These are phyloP conservation scores for Amaurobius ferox DNA, from an alignment of 2,888 invertebrate genomes.

Conservation along the genomic window DNA sequence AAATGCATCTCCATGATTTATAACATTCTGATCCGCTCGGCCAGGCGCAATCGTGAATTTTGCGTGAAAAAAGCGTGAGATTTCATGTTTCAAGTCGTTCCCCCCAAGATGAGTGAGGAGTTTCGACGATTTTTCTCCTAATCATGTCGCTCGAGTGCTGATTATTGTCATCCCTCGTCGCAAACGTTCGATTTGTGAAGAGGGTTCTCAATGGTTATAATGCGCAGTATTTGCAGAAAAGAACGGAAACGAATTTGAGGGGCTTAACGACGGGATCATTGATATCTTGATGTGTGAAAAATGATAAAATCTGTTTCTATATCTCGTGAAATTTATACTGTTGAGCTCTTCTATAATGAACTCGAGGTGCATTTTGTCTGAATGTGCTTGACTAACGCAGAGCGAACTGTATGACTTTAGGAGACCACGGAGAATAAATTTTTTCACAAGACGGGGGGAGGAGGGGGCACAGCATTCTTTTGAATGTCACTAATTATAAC, in stretches of 20 bases:
- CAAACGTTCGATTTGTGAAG: slow-evolving; percentile 11
- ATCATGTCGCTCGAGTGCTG: not conserved
- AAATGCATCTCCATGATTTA: slow-evolving; percentile 41
- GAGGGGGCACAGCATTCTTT: no score
- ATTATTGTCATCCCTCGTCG: not conserved
- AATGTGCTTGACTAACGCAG: no score
- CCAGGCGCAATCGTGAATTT: slow-evolving; percentile 24
- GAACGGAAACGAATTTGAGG: not conserved
- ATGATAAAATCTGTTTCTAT: no score
- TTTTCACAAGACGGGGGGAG: no score
- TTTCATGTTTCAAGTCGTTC: not conserved
- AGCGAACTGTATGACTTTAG: no score
- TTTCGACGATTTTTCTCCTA: slow-evolving; percentile 4
- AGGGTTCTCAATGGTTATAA: not conserved
- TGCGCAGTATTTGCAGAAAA: not conserved
- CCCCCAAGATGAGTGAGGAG: not conserved
- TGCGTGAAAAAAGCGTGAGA: slow-evolving; percentile 9
- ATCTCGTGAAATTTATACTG: no score
- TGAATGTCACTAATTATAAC: no score
- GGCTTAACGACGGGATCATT: not conserved
- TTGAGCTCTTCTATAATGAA: no score
- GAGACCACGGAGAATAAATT: no score
- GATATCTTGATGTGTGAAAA: not conserved
- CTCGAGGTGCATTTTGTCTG: no score
- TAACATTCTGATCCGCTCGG: slow-evolving; percentile 63